Base-by-base conservation (phyloP, 2,888 invertebrate genomes). In the Labia minor region DNA sequence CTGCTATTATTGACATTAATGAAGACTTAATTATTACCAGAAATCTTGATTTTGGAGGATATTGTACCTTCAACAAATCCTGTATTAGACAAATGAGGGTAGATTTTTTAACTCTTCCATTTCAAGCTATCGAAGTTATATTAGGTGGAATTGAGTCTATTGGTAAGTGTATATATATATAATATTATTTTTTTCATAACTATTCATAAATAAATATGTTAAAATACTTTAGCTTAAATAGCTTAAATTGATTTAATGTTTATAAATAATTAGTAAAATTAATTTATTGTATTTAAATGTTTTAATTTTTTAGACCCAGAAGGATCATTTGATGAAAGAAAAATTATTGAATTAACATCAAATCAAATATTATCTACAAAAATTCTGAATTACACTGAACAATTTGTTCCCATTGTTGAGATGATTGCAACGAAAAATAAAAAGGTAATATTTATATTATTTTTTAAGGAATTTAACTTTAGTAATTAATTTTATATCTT, bases 31-130 rank as follows among this genome's bases (percentile, higher is more conserved):
- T 85, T 61, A 84, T 92, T 71, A 87, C 96, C 67, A 90, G 90
- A 78, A 88, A 93, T 77, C 87, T 98, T 65, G 99, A 99, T 81
- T 94, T 93, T 74, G 99, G 99, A 64, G 98, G 98, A 65, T 98
- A 90, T 78, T 85, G 88, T 74, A 85, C 85, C 68, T 84, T 95
- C 67, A 85, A 86, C 73, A 87, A 88, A 72, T 81, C 85, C 67
- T 83, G 86, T 71, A 84, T 98, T 75, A 86, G 92, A 76, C 95
- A 97, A 81, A 95, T 99, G 72, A 85, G 95, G 73, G 88, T 88
- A 66, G 96, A 98, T 79, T 96, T 95, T 78, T 88, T 96, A 84
- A 83, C 87, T 68, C 82, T 97, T 77, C 98, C 98, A 66, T 98
- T 98, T 85, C 97, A 98, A 85, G 94, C 97, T 68, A 89, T 92